Percentiles rank a stretch among this genome's conserved stretches.
These are phyloP conservation scores for Ormia ochracea DNA, from an alignment of 2,888 invertebrate genomes.

Conservation along the genomic window DNA sequence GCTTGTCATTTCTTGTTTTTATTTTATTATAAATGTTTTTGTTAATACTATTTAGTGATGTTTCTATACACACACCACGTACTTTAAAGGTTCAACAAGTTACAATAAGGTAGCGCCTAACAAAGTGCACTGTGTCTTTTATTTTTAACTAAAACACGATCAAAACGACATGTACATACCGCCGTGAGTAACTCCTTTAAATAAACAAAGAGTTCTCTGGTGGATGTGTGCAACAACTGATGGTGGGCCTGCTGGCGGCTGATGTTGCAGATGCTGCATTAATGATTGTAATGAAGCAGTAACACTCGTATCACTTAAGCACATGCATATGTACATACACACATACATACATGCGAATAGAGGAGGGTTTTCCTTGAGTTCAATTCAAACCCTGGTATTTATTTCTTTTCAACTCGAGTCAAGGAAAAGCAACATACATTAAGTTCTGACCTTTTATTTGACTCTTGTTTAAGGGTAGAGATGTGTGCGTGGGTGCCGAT, in stretches of 20 bases:
- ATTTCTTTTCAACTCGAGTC: conserved; percentile 1
- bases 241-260: conserved; percentile 14
- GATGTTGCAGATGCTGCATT: conserved; percentile 3
- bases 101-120: conserved; percentile 59
- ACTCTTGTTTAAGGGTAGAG: conserved; percentile 55
- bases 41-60: conserved; percentile 46
- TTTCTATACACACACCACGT: conserved; percentile 45
- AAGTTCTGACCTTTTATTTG: conserved; percentile 62
- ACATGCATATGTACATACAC: too few species aligned
- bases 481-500: too few species aligned
- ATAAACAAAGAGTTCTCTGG: conserved; percentile 43
- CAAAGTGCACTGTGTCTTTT: conserved; percentile 43
- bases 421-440: conserved; percentile 49
- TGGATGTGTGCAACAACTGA: conserved; percentile 41
- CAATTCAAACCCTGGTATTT: conserved; percentile 30
- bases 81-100: conserved; percentile 54
- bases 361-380: conserved; percentile 41
- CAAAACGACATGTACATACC: conserved; percentile 19
- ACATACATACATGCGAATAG: too few species aligned
- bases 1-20: neutral
- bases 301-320: neutral
- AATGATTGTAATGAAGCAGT: conserved; percentile 12
- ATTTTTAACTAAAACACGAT: conserved; percentile 47
- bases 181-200: neutral
- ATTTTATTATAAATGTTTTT: conserved; percentile 25